Evolutionary conservation across 2,113 vertebrate species (phyloP), one percentile per base, ranked within the genome.

Genomic region (Syrrhaptes paradoxus): DNA sequence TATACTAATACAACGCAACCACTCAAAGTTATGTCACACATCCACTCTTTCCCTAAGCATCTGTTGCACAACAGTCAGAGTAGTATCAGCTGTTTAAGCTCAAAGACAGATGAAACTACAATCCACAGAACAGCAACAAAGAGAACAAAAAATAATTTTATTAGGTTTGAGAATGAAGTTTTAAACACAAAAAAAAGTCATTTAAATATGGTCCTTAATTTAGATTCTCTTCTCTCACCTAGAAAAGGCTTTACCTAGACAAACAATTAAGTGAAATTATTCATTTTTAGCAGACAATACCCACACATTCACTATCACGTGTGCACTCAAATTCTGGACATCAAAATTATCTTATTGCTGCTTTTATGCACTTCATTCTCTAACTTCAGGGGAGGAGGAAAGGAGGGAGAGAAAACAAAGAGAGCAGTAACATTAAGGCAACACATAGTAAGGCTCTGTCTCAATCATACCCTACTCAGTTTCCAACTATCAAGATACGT

Each of bases 41-140:
- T 2, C 31, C 45, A 45, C 78, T 51, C 80, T 5, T 54, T 13
- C 38, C 43, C 73, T 4, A 32, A 84, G 78, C 92, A 91, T 57
- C 78, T 95, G 87, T 7, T 94, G 71, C 62, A 72, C 74, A 87
- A 71, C 54, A 87, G n/a, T 59, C 61, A 87, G 28, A 38, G 61
- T 6, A 67, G 11, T 36, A 89, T 65, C 87, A 96, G 90, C 90
- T 96, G 92, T 17, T 82, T 68, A 78, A 93, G 38, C 71, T 79
- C 70, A 20, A 59, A 52, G 46, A 72, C 63, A 87, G 57, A 74
- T 55, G 57, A 93, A 93, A 89, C 85, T 26, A 81, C 31, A 95
- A 85, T 25, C 61, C 80, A 75, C 1, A 2, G 22, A 77, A 74
- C 0, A 84, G 46, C n/a, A 88, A 81, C 32, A 58, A 63, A 66